Evolutionary conservation across 2,797 vertebrate genomes (phyloP).

Genomic region (Echiichthys vipera): DNA sequence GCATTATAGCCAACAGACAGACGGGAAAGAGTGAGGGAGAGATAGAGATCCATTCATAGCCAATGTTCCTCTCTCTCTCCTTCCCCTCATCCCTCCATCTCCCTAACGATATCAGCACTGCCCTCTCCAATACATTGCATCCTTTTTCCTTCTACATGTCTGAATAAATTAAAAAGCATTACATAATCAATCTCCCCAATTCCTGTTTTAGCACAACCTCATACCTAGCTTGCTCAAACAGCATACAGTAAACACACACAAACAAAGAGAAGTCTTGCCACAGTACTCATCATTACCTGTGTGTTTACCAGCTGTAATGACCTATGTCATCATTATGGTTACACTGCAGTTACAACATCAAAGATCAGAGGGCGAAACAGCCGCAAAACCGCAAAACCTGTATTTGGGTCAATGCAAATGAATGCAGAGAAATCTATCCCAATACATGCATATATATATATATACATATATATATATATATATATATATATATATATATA

Average conservation of each 20-base stretch:
- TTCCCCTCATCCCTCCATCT: constrained; percentile 66
- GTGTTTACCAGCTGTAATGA: constrained; percentile 55
- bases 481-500: too few relatives aligned
- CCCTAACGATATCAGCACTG: constrained; percentile 67
- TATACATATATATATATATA: too few relatives aligned
- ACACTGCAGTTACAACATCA: constrained; percentile 66
- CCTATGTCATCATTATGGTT: constrained; percentile 55
- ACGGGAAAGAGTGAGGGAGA: constrained; percentile 39
- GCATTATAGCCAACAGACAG: constrained; percentile 60
- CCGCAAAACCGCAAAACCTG: constrained; percentile 54
- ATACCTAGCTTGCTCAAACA: constrained; percentile 68
- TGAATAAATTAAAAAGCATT: constrained; percentile 81
- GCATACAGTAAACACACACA: constrained; percentile 47
- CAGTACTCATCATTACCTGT: constrained; percentile 38
- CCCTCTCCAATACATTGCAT: constrained; percentile 70
- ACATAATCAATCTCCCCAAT: constrained; percentile 77
- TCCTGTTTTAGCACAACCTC: constrained; percentile 45
- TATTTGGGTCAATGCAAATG: constrained; percentile 81
- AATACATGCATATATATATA: constrained; percentile 7
- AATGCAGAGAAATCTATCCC: constrained; percentile 65
- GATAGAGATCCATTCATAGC: constrained; percentile 65
- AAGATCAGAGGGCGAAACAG: constrained; percentile 51
- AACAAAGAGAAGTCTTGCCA: constrained; percentile 30
- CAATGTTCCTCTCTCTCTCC: constrained; percentile 54
- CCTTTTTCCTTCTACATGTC: constrained; percentile 58